These are phyloP conservation scores for Xestia c-nigrum DNA, from an alignment of 2,888 invertebrate genomes.

Conservation along the genomic window DNA sequence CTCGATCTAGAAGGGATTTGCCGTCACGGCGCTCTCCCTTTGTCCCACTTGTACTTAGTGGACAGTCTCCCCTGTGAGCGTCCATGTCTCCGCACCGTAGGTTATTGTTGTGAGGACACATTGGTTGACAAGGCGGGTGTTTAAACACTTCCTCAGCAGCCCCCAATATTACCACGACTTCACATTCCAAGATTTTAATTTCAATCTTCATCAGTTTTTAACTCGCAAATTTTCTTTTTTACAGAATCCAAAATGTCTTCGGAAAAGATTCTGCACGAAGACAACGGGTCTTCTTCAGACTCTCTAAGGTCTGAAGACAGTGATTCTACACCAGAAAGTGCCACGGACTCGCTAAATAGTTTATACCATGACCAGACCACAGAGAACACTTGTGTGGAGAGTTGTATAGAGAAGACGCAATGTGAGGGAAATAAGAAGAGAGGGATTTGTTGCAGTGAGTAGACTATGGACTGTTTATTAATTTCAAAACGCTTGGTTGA, in stretches of 20 bases:
- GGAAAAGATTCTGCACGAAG: slow-evolving; percentile 49
- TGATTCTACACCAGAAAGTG: slow-evolving; percentile 65
- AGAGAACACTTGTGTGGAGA: slow-evolving; percentile 62
- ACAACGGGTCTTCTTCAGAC: slow-evolving; percentile 39
- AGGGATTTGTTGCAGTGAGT: slow-evolving; percentile 76
- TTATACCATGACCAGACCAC: slow-evolving; percentile 65
- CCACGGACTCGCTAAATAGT: slow-evolving; percentile 74
- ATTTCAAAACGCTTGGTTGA: no score
- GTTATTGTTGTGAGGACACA: no score
- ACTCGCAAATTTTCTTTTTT: slow-evolving; percentile 25
- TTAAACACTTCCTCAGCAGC: no score
- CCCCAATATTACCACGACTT: no score
- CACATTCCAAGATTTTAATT: background rate
- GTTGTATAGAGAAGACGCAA: slow-evolving; percentile 64
- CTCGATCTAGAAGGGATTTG: no score
- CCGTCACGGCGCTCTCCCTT: no score
- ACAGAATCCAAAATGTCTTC: slow-evolving; percentile 57
- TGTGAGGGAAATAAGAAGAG: slow-evolving; percentile 65
- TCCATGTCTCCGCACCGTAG: no score
- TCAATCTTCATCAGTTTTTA: background rate
- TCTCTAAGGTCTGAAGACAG: slow-evolving; percentile 63
- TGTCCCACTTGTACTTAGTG: no score
- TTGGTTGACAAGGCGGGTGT: background rate
- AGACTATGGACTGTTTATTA: background rate
- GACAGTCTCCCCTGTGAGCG: no score